Base-by-base conservation (phyloP, 2,113 vertebrate species). In the Rattus rattus region DNA sequence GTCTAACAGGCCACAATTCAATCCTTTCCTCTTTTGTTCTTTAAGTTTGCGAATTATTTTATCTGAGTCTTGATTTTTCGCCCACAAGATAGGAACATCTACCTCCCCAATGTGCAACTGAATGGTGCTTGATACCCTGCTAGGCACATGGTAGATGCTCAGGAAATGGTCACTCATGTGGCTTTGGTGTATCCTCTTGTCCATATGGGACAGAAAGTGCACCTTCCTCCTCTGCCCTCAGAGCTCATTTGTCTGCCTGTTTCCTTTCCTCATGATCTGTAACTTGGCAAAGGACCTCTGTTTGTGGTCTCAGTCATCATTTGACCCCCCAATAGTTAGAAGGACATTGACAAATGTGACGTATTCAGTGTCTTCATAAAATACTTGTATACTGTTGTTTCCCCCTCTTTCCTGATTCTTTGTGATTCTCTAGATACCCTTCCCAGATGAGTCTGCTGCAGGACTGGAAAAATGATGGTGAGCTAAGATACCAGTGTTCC, bases 401-500 rank as follows among this genome's bases (percentile, higher is more conserved):
- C 43, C 19, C 67, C 83, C 2, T 70, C 24, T 5, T 43, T 75
- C 24, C 86, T 72, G 14, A 30, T 61, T 47, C 65, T 56, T 72
- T 36, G 14, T 73, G 83, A 12, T 26, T 26, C 11, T 6, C 49
- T 54, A 56, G 79, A 97, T 1, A 14, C 20, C 9, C 26, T 86
- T 1, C 9, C 26, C 5, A 52, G 26, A 19, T 13, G 1, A 56
- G n/a, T 47, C 67, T 54, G 52, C n/a, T 17, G 65, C n/a, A n/a
- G 63, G 5, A 28, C 47, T 72, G 75, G 77, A 61, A 84, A 75
- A 24, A 49, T 0, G 1, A 63, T 28, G 33, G 52, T 54, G 36
- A 24, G 39, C 8, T 0, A 3, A 0, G 10, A 28, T 14, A 47
- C 1, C 72, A 3, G 1, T 9, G 76, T 16, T 47, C 67, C 9